These are phyloP conservation scores for Pammene fasciana DNA, from an alignment of 2,888 invertebrate species.

Conservation along the genomic window DNA sequence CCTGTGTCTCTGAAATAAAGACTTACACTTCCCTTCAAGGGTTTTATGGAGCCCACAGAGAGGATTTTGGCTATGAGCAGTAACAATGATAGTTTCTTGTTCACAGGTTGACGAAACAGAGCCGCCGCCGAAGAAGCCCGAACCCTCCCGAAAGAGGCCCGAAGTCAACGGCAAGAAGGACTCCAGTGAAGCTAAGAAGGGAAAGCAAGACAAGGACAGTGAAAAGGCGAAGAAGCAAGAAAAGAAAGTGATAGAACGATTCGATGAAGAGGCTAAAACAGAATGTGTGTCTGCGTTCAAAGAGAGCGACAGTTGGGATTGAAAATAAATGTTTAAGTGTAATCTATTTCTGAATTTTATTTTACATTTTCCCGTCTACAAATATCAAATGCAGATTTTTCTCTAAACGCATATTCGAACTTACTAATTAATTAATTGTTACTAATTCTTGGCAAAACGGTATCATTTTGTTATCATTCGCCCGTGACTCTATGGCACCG, in stretches of 20 bases:
- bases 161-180: slow-evolving; percentile 33
- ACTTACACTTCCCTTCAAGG: too few relatives aligned
- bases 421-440: background rate
- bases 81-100: background rate
- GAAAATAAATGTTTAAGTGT: slow-evolving; percentile 31
- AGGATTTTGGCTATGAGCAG: too few relatives aligned
- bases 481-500: too few relatives aligned
- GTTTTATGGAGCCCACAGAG: too few relatives aligned
- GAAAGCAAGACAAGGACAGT: slow-evolving; percentile 12
- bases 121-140: slow-evolving; percentile 33
- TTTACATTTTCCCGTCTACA: background rate
- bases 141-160: slow-evolving; percentile 29
- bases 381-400: background rate
- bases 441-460: too few relatives aligned
- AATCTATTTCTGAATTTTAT: slow-evolving; percentile 15
- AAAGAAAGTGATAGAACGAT: slow-evolving; percentile 37
- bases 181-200: slow-evolving; percentile 10
- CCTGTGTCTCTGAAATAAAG: background rate
- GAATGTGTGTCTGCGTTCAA: slow-evolving; percentile 36
- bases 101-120: slow-evolving; percentile 36
- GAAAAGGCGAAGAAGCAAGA: slow-evolving; percentile 16
- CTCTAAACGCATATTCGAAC: too few relatives aligned
- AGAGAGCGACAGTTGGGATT: slow-evolving; percentile 41
- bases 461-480: too few relatives aligned
- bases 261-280: slow-evolving; percentile 25